A percentile compares a stretch with the other conserved stretches of the same genome.
Conservation (phyloP, 2,113 vertebrate genomes). For the Pica pica region DNA sequence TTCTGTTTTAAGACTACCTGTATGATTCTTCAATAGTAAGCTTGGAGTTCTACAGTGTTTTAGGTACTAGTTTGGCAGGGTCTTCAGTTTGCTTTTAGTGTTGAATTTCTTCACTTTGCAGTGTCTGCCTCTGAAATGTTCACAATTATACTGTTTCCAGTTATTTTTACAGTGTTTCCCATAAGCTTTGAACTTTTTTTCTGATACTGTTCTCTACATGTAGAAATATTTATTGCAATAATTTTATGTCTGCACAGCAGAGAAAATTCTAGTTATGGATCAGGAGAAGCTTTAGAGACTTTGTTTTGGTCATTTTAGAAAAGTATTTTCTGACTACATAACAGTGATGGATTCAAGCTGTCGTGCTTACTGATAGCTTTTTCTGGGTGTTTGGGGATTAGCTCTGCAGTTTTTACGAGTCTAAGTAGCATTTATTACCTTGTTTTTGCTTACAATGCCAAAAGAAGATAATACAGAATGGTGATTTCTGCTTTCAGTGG, state of each 20-base stretch:
- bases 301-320: neutral
- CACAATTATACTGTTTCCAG: neutral
- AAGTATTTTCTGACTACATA: neutral
- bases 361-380: neutral
- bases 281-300: neutral
- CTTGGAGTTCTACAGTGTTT: neutral
- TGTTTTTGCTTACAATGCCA: neutral
- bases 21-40: neutral
- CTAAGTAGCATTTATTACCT: neutral
- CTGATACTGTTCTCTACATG: neutral
- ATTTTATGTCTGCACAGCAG: neutral
- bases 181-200: neutral
- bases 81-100: neutral
- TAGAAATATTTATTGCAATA: neutral
- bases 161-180: neutral
- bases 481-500: neutral
- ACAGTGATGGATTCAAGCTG: neutral
- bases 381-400: neutral
- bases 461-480: neutral
- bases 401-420: neutral
- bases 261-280: neutral
- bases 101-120: neutral
- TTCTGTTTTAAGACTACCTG: neutral
- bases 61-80: neutral
- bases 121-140: neutral